A percentile compares a stretch with the other conserved stretches of the same genome.
Conservation (phyloP, 2,888 invertebrate genomes). For the Odontocolon sp. region DNA sequence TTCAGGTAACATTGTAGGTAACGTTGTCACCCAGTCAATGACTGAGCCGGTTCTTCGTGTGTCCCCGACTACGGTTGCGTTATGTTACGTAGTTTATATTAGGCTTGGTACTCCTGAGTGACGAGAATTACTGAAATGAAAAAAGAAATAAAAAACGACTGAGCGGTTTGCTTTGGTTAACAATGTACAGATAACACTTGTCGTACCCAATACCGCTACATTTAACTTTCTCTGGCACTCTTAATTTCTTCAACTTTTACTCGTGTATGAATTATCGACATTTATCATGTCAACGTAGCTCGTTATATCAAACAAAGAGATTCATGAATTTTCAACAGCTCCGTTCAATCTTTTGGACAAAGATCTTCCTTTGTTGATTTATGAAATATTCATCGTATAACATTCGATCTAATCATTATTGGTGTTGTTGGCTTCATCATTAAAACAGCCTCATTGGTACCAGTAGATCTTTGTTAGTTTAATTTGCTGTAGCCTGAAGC, state of each 20-base stretch:
- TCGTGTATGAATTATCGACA: too few relatives aligned
- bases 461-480: background rate
- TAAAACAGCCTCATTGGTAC: constrained; percentile 3
- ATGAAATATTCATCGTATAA: too few relatives aligned
- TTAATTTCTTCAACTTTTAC: too few relatives aligned
- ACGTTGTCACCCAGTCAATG: constrained; percentile 46
- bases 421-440: too few relatives aligned
- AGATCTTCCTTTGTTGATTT: too few relatives aligned
- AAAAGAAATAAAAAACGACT: background rate
- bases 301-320: too few relatives aligned
- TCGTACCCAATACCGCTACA: background rate
- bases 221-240: background rate
- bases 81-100: background rate
- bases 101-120: too few relatives aligned
- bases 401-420: too few relatives aligned
- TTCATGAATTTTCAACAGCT: too few relatives aligned
- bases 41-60: constrained; percentile 27
- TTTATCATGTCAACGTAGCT: too few relatives aligned
- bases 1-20: constrained; percentile 49
- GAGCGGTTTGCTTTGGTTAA: background rate
- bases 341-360: too few relatives aligned
- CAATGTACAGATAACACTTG: too few relatives aligned
- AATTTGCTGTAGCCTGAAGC: constrained; percentile 2
- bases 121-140: constrained; percentile 20
- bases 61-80: constrained; percentile 16